Conservation (phyloP, 1,140 invertebrate species). For the Platorchestia sp. region DNA sequence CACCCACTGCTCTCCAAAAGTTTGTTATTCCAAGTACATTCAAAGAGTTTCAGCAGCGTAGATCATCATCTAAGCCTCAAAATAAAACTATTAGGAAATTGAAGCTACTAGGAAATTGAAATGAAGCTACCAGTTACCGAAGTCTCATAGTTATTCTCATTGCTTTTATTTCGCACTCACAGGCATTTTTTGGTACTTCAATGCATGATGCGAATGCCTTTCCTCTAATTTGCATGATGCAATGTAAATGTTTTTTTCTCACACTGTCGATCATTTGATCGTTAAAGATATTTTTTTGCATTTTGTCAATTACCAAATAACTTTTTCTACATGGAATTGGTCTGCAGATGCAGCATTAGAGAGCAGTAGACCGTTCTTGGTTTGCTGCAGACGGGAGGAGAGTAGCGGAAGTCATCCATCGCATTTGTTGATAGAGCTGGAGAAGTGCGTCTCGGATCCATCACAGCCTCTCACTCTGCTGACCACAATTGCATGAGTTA, state of each 20-base stretch:
- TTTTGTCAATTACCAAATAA: not conserved
- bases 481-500: not conserved
- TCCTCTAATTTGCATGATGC: not conserved
- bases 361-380: not conserved
- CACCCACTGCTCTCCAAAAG: not conserved
- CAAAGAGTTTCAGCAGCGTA: not conserved
- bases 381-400: not conserved
- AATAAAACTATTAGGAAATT: not conserved
- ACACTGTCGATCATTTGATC: not conserved
- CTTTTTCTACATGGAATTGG: not conserved
- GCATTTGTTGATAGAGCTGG: not conserved
- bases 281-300: too few relatives aligned
- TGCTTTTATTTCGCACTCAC: not conserved
- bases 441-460: not conserved
- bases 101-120: not conserved
- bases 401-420: not conserved
- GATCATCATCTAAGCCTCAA: not conserved
- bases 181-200: not conserved
- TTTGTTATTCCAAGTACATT: not conserved
- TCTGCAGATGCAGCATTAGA: not conserved
- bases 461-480: not conserved
- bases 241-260: not conserved
- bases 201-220: not conserved
- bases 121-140: not conserved
- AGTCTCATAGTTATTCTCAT: not conserved